Percentiles rank a stretch among this genome's conserved stretches.
These are phyloP conservation scores for Phaetusa simplex DNA, from an alignment of 2,113 vertebrate species.

Conservation along the genomic window DNA sequence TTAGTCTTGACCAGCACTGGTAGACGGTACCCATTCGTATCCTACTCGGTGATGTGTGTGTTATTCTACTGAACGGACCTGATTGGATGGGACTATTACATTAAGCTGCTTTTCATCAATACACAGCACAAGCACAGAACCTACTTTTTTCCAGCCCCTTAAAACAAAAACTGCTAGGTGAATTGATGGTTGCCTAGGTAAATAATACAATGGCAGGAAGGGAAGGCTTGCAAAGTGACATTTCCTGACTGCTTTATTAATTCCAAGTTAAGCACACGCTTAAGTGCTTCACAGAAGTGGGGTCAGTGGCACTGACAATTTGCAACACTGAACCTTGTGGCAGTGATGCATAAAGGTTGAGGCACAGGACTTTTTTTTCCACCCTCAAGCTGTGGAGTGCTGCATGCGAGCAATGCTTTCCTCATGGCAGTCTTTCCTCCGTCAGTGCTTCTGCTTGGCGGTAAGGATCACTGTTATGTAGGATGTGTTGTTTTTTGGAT, in stretches of 20 bases:
- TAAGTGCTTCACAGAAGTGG: slow-evolving; percentile 56
- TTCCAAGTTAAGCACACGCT: slow-evolving; percentile 42
- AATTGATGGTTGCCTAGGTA: neutral
- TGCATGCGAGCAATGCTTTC: neutral
- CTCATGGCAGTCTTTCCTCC: neutral
- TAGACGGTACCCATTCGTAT: neutral
- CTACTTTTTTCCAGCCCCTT: neutral
- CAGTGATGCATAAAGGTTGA: slow-evolving; percentile 59
- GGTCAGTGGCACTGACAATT: slow-evolving; percentile 57
- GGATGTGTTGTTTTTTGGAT: slow-evolving; percentile 49
- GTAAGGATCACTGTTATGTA: neutral
- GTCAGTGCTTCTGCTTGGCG: neutral
- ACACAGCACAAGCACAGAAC: neutral
- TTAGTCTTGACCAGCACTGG: neutral
- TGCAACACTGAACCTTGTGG: slow-evolving; percentile 32
- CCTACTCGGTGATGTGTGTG: neutral
- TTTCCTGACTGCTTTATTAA: slow-evolving; percentile 50
- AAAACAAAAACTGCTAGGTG: neutral
- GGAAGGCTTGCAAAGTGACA: neutral
- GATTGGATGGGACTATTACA: neutral
- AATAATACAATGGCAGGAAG: neutral
- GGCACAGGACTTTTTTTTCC: neutral
- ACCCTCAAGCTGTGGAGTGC: neutral
- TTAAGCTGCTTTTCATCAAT: neutral
- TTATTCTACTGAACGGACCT: neutral